A percentile compares a stretch with the other conserved stretches of the same genome.
Evolutionary conservation across 2,888 invertebrate genomes (phyloP).

Genomic region (Azorinus chamasolen): DNA sequence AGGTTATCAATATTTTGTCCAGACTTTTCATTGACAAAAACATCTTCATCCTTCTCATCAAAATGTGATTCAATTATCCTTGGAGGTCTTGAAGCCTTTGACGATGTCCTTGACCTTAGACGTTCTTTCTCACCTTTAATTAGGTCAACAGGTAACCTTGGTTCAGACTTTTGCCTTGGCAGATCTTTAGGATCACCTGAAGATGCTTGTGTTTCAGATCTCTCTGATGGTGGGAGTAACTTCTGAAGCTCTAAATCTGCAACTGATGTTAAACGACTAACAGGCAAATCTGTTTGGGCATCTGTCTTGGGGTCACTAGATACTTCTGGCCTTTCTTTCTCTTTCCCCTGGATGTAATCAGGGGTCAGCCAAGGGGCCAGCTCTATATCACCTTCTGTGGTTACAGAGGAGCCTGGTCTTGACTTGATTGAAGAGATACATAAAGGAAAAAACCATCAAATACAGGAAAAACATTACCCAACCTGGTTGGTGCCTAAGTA

Average conservation of each 20-base stretch:
- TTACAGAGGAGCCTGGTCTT: constrained; percentile 10
- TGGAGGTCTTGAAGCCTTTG: constrained; percentile 36
- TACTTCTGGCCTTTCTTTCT: background rate
- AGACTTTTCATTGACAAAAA: background rate
- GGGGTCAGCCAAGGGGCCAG: constrained; percentile 50
- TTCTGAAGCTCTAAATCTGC: constrained; percentile 45
- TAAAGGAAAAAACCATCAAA: background rate
- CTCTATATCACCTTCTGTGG: constrained; percentile 9
- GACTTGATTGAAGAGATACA: constrained; percentile 1
- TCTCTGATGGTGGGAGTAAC: constrained; percentile 11
- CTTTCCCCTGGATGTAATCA: constrained; percentile 16
- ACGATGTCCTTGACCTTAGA: constrained; percentile 48
- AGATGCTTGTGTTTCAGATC: background rate
- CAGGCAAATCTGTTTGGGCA: constrained; percentile 4
- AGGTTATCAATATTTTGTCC: too few species aligned
- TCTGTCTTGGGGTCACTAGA: constrained; percentile 8
- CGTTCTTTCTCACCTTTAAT: constrained; percentile 50
- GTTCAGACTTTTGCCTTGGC: background rate
- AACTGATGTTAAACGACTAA: constrained; percentile 35
- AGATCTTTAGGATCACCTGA: too few species aligned
- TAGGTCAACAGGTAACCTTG: constrained; percentile 23
- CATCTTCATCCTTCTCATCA: constrained; percentile 27
- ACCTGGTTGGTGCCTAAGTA: too few species aligned
- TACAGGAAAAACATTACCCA: background rate
- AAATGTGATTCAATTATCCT: constrained; percentile 26